Evolutionary conservation across 2,888 invertebrate genomes (phyloP).

Genomic region (Caenorhabditis sulstoni): DNA sequence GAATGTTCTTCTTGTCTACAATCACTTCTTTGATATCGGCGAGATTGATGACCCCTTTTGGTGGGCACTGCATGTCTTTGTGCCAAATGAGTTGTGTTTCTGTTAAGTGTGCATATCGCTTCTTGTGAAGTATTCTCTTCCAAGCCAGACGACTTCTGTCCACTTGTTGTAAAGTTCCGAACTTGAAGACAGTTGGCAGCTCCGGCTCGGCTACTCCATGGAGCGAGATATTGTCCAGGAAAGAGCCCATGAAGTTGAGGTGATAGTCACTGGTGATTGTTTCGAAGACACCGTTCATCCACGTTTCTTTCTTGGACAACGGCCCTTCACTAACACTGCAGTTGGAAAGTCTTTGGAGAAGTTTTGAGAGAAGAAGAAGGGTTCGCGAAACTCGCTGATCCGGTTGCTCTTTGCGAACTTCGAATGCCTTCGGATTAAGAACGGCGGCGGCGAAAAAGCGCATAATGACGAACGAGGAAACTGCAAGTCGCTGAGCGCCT

Average conservation of each 20-base stretch:
- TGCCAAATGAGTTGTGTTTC: conserved; percentile 75
- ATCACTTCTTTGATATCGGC: conserved; percentile 68
- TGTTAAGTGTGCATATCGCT: conserved; percentile 71
- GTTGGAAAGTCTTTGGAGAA: conserved; percentile 78
- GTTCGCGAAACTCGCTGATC: conserved; percentile 76
- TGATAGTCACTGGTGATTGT: conserved; percentile 74
- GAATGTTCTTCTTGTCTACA: conserved; percentile 70
- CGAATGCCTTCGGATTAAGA: conserved; percentile 78
- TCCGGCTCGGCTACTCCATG: conserved; percentile 44
- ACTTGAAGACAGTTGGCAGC: conserved; percentile 56
- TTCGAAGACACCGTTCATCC: conserved; percentile 75
- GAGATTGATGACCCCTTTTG: conserved; percentile 66
- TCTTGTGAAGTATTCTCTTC: conserved; percentile 72
- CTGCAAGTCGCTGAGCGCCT: conserved; percentile 75
- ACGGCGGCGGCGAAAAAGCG: conserved; percentile 80
- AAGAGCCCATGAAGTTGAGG: conserved; percentile 71
- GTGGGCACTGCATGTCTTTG: conserved; percentile 63
- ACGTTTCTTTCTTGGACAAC: conserved; percentile 75
- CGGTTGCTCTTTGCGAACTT: conserved; percentile 75
- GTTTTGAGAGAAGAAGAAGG: conserved; percentile 78
- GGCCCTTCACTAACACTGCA: conserved; percentile 76
- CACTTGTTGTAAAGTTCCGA: conserved; percentile 68
- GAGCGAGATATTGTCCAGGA: conserved; percentile 72
- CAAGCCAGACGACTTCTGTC: conserved; percentile 54
- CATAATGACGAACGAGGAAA: conserved; percentile 79